phyloP scores from a whole-genome alignment of 2,888 invertebrate species.

The Carabus problematicus region DNA sequence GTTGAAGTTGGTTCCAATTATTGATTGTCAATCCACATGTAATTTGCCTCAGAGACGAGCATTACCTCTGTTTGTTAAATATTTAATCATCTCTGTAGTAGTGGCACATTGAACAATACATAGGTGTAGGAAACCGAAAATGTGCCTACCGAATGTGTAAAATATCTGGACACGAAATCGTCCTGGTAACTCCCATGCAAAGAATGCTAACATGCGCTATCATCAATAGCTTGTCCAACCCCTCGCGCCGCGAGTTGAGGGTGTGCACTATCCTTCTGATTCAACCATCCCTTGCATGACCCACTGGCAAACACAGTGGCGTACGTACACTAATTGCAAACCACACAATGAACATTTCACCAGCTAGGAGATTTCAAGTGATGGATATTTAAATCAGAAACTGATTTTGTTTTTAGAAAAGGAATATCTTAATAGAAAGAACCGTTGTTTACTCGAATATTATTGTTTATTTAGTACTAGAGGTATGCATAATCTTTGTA shows the following conservation, averaged over 20 bases:
- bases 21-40: conserved; percentile 38
- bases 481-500: not conserved
- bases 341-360: not conserved
- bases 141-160: conserved; percentile 5
- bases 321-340: not conserved
- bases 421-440: too few relatives aligned
- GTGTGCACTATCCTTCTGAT: conserved; percentile 7
- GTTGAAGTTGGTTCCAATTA: conserved; percentile 35
- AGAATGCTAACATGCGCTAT: not conserved
- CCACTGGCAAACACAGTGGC: conserved; percentile 9
- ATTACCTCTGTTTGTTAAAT: conserved; percentile 29
- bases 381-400: too few relatives aligned
- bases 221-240: not conserved
- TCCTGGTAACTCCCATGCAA: conserved; percentile 1
- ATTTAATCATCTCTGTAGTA: conserved; percentile 23
- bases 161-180: conserved; percentile 18
- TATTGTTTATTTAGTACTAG: too few relatives aligned
- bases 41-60: conserved; percentile 36
- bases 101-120: conserved; percentile 13
- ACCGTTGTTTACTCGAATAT: too few relatives aligned
- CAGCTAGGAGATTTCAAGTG: too few relatives aligned
- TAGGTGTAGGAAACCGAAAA: not conserved
- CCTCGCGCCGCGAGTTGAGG: not conserved
- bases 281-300: conserved; percentile 12
- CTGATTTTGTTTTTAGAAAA: too few relatives aligned